Percentiles rank a stretch among this genome's conserved stretches.
phyloP scores from a whole-genome alignment of 2,113 vertebrate genomes.

The Emydura subglobosa region DNA sequence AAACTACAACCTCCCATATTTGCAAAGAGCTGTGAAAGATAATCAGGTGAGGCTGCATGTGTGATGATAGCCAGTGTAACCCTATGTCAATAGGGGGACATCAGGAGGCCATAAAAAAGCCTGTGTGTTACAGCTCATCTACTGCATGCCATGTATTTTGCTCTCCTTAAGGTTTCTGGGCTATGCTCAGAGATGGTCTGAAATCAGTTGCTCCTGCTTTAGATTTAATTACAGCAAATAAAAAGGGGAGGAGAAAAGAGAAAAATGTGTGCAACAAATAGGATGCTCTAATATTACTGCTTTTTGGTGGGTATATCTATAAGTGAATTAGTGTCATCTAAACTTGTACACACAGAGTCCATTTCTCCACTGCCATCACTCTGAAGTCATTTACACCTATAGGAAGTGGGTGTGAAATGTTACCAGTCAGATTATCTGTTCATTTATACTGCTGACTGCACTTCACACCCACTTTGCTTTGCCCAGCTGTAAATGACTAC shows the following conservation, averaged over 20 bases:
- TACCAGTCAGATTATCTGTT: background rate
- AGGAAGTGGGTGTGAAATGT: background rate
- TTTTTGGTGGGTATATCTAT: background rate
- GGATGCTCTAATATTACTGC: background rate
- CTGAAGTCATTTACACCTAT: background rate
- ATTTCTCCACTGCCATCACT: background rate
- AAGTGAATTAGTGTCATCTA: background rate
- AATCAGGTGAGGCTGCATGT: rapidly evolving
- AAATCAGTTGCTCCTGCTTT: background rate
- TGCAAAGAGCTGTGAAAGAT: background rate
- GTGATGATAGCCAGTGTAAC: background rate
- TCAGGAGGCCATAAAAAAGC: background rate
- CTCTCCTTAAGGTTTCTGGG: background rate
- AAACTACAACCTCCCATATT: background rate
- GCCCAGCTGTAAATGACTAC: background rate
- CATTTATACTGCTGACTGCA: background rate
- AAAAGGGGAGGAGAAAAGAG: background rate
- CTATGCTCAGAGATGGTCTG: background rate
- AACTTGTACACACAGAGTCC: background rate
- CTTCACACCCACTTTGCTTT: background rate
- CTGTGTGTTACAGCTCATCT: background rate
- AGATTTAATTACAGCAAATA: background rate
- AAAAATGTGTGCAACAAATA: background rate
- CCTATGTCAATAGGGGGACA: background rate
- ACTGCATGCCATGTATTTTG: background rate